Evolutionary conservation across 2,113 vertebrate genomes (phyloP).

Genomic region (Stigmatopora argus): DNA sequence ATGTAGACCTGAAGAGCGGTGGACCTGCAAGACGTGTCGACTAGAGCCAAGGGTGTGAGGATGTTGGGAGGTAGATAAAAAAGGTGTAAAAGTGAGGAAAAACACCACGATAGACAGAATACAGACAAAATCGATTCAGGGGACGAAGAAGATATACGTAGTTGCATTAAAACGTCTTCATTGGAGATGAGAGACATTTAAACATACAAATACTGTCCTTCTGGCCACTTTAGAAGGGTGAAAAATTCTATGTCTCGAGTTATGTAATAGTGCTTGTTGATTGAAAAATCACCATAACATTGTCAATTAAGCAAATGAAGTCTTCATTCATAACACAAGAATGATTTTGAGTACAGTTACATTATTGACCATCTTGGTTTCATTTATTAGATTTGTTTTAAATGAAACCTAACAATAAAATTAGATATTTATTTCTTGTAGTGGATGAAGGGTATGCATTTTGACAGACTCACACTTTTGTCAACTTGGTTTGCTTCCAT

Average conservation of each 20-base stretch:
- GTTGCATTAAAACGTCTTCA: neutral
- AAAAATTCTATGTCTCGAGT: too few species aligned
- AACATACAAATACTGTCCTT: neutral
- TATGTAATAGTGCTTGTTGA: too few species aligned
- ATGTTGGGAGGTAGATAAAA: constrained; percentile 1
- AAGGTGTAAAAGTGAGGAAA: neutral
- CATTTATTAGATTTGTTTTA: too few species aligned
- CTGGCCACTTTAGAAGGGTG: neutral
- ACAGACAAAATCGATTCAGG: neutral
- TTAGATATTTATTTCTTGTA: too few species aligned
- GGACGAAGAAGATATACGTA: too few species aligned
- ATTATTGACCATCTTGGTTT: too few species aligned
- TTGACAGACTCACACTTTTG: neutral
- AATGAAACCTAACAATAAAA: too few species aligned
- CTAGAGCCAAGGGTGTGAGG: constrained; percentile 56
- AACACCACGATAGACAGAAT: neutral
- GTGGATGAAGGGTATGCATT: too few species aligned
- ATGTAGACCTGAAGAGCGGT: constrained; percentile 84
- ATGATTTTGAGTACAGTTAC: too few species aligned
- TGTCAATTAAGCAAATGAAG: too few species aligned
- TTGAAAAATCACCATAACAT: too few species aligned
- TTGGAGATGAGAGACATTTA: neutral
- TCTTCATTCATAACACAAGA: too few species aligned
- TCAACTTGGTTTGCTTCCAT: neutral
- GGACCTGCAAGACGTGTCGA: constrained; percentile 88